Evolutionary conservation across 2,888 invertebrate genomes (phyloP), one percentile per base, ranked within the genome.

Genomic region (Troilus luridus): DNA sequence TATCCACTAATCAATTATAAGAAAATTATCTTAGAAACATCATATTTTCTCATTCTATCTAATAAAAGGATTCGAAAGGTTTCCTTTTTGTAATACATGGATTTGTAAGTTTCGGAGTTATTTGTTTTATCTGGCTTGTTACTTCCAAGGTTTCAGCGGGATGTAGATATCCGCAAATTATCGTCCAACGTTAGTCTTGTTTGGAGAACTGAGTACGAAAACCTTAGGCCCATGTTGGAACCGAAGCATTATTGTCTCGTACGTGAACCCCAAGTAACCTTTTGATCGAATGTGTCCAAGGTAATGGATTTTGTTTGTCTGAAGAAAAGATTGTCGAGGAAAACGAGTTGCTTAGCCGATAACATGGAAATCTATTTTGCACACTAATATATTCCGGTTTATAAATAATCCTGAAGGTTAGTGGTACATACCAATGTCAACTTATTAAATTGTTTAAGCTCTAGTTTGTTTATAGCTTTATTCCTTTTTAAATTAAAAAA

Each of bases 341-440:
- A 67, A 24, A 77, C 27, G 27, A 1, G 12, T 19, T 5, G 14
- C 64, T 17, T 0, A 27, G 27, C 72, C 24, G 41, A 9, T 14
- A 27, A 72, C 72, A 72, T 72, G 72, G 19, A 77, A 77, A 77
- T 41, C 27, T 77, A 77, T 77, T 77, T 41, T 41, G 41, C 72
- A 77, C 27, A 27, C 41, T 41, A 41, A 41, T 77, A 77, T 64
- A n/a, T 77, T 41, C 72, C 17, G 41, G 24, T 77, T 41, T 77
- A 77, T 77, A 77, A 77, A 77, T 41, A 41, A 77, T 41, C 17
- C 17, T 41, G 17, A 77, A 77, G 72, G 27, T 10, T 41, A 41
- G 5, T 17, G 27, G 41, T 27, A 19, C 72, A 72, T 72, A 27
- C 0, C n/a, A n/a, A n/a, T n/a, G 64, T 11, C 64, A 64, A 64